Evolutionary conservation across 1,140 invertebrate genomes (phyloP).

Genomic region (Lordiphosa collinella): DNA sequence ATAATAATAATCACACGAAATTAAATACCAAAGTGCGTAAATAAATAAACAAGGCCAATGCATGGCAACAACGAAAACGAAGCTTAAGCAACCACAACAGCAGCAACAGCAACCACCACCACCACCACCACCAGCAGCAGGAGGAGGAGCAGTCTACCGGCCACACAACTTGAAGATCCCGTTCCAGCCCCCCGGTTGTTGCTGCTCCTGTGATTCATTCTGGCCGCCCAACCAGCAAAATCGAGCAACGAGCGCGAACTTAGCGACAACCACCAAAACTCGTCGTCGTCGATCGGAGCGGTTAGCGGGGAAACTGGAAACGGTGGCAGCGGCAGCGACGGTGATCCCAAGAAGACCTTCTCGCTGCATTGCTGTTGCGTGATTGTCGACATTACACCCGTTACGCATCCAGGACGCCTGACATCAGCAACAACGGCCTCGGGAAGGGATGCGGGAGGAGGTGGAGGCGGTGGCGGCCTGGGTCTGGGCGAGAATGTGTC

Average conservation of each 20-base stretch:
- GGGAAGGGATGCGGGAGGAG: conserved; percentile 79
- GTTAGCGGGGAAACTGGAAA: conserved; percentile 6
- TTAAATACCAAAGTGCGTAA: conserved; percentile 44
- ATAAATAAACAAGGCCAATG: conserved; percentile 37
- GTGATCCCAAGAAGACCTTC: conserved; percentile 77
- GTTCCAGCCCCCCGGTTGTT: conserved; percentile 8
- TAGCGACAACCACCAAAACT: conserved; percentile 28
- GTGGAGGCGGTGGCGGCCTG: conserved; percentile 78
- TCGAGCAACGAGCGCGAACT: conserved; percentile 48
- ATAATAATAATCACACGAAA: conserved; percentile 35
- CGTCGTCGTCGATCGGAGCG: conserved; percentile 2
- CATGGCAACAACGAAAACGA: conserved; percentile 42
- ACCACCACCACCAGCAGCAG: no score
- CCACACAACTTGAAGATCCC: conserved; percentile 9
- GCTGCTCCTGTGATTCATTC: conserved; percentile 75
- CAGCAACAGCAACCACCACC: conserved; percentile 1
- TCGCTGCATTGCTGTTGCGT: conserved; percentile 80
- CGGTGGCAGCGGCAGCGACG: conserved; percentile 28
- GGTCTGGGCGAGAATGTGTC: conserved; percentile 73
- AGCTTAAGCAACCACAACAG: background rate
- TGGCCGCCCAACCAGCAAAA: conserved; percentile 75
- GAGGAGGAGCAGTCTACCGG: background rate
- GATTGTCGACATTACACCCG: conserved; percentile 80
- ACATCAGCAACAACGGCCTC: conserved; percentile 80
- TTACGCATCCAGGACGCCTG: conserved; percentile 73